Conservation (phyloP, 2,888 invertebrate genomes). For the Pseudanteris insignis region DNA sequence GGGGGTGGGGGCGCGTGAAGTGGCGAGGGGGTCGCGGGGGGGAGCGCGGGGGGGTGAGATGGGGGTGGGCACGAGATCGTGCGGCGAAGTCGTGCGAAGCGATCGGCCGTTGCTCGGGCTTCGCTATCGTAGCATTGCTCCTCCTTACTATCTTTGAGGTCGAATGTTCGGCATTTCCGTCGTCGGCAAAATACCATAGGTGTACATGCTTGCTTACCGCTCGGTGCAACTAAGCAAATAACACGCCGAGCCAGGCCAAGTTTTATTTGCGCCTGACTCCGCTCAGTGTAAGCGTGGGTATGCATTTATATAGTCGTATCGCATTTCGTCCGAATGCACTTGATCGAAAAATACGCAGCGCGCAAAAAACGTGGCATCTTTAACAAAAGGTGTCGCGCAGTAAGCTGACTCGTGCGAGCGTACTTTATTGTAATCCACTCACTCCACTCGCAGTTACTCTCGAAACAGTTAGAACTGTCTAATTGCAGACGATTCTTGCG, state of each 20-base stretch:
- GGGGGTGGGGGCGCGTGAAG: slow-evolving; percentile 27
- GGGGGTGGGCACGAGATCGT: slow-evolving; percentile 20
- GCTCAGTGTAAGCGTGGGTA: slow-evolving; percentile 3
- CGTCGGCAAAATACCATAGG: slow-evolving; percentile 41
- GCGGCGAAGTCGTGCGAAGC: slow-evolving; percentile 15
- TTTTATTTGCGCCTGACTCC: slow-evolving; percentile 6
- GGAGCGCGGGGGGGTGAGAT: slow-evolving; percentile 10
- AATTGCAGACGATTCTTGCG: slow-evolving; percentile 7
- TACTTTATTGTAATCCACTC: background rate
- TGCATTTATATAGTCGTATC: slow-evolving; percentile 30
- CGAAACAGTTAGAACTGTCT: background rate
- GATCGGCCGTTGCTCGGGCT: slow-evolving; percentile 13
- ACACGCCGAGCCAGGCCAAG: slow-evolving; percentile 12
- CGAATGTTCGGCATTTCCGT: slow-evolving; percentile 46
- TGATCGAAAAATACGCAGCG: slow-evolving; percentile 11
- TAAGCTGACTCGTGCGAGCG: background rate
- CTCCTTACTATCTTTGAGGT: slow-evolving; percentile 42
- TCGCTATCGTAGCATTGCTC: slow-evolving; percentile 30
- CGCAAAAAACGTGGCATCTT: slow-evolving; percentile 2
- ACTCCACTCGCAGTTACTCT: slow-evolving; percentile 1
- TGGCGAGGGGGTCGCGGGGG: slow-evolving; percentile 14
- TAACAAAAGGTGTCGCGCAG: slow-evolving; percentile 6
- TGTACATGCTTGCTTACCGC: slow-evolving; percentile 34
- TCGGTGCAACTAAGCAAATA: slow-evolving; percentile 36
- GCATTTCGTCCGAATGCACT: slow-evolving; percentile 8